A percentile compares a stretch with the other conserved stretches of the same genome.
These are phyloP conservation scores for Aplidium turbinatum DNA, from an alignment of 23 tunicate genomes.

Conservation along the genomic window DNA sequence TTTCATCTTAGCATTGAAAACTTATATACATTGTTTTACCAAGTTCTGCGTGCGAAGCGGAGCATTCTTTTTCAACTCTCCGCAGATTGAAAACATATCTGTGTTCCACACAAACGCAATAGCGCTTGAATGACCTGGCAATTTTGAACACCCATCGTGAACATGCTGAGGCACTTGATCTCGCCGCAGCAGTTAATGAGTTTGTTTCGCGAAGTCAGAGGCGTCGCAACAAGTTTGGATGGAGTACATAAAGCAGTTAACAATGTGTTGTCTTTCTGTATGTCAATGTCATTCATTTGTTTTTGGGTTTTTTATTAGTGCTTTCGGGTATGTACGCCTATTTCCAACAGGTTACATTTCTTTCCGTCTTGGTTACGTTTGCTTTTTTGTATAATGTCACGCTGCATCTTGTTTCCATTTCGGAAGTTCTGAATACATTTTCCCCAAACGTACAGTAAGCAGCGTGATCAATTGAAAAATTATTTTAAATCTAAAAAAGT, in stretches of 20 bases:
- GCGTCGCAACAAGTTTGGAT: conserved; percentile 17
- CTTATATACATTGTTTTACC: background rate
- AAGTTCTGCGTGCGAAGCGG: background rate
- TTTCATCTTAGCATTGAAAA: background rate
- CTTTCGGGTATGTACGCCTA: no score
- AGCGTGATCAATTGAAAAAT: no score
- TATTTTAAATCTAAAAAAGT: no score
- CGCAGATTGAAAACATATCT: conserved; percentile 25
- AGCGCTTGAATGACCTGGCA: conserved; percentile 12
- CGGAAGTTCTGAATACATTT: no score
- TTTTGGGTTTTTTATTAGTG: no score
- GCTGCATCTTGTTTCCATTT: no score
- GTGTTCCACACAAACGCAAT: conserved; percentile 26
- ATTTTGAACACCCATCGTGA: background rate
- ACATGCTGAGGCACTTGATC: background rate
- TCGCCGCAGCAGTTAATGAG: conserved; percentile 2
- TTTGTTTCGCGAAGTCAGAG: conserved; percentile 25
- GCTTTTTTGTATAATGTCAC: no score
- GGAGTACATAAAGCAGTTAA: background rate
- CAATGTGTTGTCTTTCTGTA: no score
- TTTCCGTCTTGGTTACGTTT: no score
- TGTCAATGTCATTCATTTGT: no score
- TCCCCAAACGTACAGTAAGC: no score
- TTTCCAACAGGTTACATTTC: no score
- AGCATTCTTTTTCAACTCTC: background rate